Evolutionary conservation across 2,888 invertebrate genomes (phyloP), one percentile per base, ranked within the genome.

Genomic region (Protodeltote pygarga): DNA sequence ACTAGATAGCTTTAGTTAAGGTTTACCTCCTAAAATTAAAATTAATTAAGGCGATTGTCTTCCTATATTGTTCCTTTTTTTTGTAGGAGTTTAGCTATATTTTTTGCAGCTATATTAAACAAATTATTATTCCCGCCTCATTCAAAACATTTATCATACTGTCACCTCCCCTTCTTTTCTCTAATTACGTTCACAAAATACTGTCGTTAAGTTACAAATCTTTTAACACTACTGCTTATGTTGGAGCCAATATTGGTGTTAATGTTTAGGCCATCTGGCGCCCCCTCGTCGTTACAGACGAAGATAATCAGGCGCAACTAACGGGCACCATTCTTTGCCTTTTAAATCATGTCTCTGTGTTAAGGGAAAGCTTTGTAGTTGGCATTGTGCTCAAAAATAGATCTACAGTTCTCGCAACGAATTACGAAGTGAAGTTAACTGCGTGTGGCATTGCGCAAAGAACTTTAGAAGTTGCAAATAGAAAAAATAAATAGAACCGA

Each of bases 221-320:
- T 67, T 37, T 51, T 64, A 65, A 69, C 51, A 63, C 61, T 61
- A 55, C 55, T 42, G 34, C 54, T 65, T 42, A 48, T 48, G 66
- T 64, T 57, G 44, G 62, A 65, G 66, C 65, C 74, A 76, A 80
- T 83, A 83, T 79, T 65, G 59, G 69, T 70, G 77, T 73, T 86
- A 87, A 87, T 86, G 82, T 73, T 54, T 40, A 31, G 31, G 33
- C 71, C 87, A 88, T 83, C 81, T 87, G 87, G 67, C 75, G 68
- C 64, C 69, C 64, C 69, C 61, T 49, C 65, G 55, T 37, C 27
- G 38, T 21, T 37, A 33, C 23, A 31, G 28, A 46, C 54, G 59
- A 64, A 68, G 79, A 80, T 85, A 83, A 84, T 86, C 73, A 72
- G 61, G 74, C 80, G 79, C 63, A 71, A 81, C 85, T 83, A 87